phyloP scores from a whole-genome alignment of 2,888 invertebrate species.

The Drosophila rellima region DNA sequence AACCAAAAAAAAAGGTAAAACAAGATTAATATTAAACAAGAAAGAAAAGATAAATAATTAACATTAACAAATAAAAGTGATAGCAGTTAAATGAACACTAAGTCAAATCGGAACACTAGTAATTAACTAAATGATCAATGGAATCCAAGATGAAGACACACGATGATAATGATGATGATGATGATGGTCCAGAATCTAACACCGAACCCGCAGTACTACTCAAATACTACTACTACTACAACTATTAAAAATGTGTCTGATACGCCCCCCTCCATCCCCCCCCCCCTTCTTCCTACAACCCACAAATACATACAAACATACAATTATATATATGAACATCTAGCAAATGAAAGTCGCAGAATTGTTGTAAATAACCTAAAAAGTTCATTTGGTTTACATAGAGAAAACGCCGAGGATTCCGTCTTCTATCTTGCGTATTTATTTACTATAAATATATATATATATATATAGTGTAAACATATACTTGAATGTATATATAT shows the following conservation, averaged over 20 bases:
- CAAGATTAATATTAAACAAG: conserved; percentile 51
- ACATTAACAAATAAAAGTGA: conserved; percentile 72
- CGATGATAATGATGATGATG: conserved; percentile 31
- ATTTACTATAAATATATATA: conserved; percentile 28
- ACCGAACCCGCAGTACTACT: conserved; percentile 41
- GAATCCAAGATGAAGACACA: conserved; percentile 24
- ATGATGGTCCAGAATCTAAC: conserved; percentile 51
- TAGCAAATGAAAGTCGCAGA: conserved; percentile 50
- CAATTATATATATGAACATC: conserved; percentile 15
- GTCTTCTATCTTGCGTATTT: conserved; percentile 47
- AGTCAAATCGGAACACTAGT: conserved; percentile 45
- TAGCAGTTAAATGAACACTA: conserved; percentile 74
- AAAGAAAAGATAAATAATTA: conserved; percentile 47
- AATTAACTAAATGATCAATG: conserved; percentile 48
- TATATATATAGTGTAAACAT: conserved; percentile 13
- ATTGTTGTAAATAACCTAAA: conserved; percentile 71
- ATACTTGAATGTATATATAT: conserved; percentile 21
- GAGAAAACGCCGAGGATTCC: conserved; percentile 37
- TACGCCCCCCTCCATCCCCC: conserved; percentile 10
- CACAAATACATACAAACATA: conserved; percentile 6
- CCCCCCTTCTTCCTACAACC: background rate
- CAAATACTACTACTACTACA: conserved; percentile 23
- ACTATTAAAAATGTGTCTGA: conserved; percentile 35
- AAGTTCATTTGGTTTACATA: conserved; percentile 45
- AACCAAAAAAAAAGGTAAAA: conserved; percentile 36